Base-by-base conservation (phyloP, 2,797 vertebrate genomes). In the Pygocentrus nattereri region DNA sequence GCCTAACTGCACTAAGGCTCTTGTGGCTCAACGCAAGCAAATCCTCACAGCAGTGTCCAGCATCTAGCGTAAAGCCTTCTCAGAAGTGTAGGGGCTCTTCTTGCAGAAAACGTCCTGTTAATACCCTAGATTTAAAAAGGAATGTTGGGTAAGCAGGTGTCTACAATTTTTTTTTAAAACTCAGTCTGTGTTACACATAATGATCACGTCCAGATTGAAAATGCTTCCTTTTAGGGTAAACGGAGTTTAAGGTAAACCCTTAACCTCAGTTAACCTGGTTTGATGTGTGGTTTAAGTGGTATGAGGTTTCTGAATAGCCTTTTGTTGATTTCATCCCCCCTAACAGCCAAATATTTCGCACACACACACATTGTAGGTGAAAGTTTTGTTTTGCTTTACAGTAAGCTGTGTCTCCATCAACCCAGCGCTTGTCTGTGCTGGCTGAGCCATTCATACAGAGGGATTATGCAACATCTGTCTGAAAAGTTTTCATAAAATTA, bases 391-490 rank as follows among this genome's bases (percentile, higher is more conserved):
- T 50, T 72, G 31, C 47, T 72, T 19, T 70, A 44, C 21, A 61
- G 5, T 76, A 54, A 68, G 67, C 62, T 73, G 58, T 73, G 31
- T 64, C 68, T 73, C 41, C 23, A 12, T 76, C n/a, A 69, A 54
- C 21, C 54, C 31, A 50, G 54, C 47, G 25, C 78, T 12, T 81
- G 77, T 74, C 47, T 49, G 38, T 44, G 65, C 77, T 73, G 47
- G 41, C 5, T 44, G 13, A 82, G 47, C 16, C 18, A 6, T 76
- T 73, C 18, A 47, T 15, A 8, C 25, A 18, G 10, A 12, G 5
- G 3, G 50, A 11, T 61, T 56, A 41, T 61, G 23, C 34, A 69
- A 54, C 12, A 23, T 77, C 15, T 54, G 12, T 15, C 23, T 78
- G 13, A 69, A 74, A 11, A 59, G 23, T 3, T 6, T 38, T 38